Evolutionary conservation across 2,888 invertebrate genomes (phyloP).

Genomic region (Lasioglossum zephyrum): DNA sequence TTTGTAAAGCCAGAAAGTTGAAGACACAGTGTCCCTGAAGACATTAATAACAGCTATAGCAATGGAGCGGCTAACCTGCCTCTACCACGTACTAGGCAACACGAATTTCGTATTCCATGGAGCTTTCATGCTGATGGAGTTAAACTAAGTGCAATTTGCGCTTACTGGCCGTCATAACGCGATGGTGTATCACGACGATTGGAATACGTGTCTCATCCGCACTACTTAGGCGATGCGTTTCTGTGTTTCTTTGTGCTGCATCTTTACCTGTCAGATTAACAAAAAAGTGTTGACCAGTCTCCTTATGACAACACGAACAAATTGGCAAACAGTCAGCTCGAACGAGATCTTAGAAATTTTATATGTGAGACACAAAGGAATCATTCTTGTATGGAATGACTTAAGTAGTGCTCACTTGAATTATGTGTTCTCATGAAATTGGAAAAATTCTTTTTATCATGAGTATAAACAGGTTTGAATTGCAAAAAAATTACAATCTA

Average conservation of each 20-base stretch:
- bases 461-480: too few relatives aligned
- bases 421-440: too few relatives aligned
- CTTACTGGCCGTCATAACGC: constrained; percentile 75
- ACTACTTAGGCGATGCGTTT: constrained; percentile 71
- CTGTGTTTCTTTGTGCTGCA: constrained; percentile 23
- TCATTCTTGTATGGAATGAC: neutral
- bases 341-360: too few relatives aligned
- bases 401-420: neutral
- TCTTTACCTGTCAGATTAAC: neutral
- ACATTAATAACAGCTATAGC: constrained; percentile 56
- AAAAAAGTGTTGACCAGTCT: neutral
- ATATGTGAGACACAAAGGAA: neutral
- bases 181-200: constrained; percentile 74
- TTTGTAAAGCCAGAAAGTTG: constrained; percentile 6
- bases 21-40: constrained; percentile 42
- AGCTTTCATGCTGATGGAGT: constrained; percentile 72
- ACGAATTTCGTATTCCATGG: constrained; percentile 77
- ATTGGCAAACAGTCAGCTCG: neutral
- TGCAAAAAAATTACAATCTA: too few relatives aligned
- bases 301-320: neutral
- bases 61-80: constrained; percentile 33
- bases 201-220: constrained; percentile 74
- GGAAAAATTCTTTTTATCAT: too few relatives aligned
- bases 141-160: constrained; percentile 79
- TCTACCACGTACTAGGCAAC: constrained; percentile 39